Evolutionary conservation across 1,140 invertebrate species (phyloP).

Genomic region (Euwallacea similis): DNA sequence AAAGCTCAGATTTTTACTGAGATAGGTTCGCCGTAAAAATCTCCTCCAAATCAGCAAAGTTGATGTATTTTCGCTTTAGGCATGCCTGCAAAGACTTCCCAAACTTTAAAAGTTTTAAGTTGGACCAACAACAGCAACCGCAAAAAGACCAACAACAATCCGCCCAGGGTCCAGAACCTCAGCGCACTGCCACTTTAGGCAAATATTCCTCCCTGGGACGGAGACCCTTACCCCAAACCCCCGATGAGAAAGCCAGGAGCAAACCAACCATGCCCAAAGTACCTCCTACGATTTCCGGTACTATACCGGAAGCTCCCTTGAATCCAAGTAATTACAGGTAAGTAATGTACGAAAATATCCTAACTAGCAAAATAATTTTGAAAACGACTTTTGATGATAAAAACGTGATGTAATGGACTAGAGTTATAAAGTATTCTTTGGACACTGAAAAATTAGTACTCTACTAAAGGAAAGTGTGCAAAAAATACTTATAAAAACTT

Average conservation of each 20-base stretch:
- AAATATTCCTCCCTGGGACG: conserved; percentile 53
- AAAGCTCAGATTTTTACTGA: conserved; percentile 93
- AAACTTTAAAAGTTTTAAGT: conserved; percentile 55
- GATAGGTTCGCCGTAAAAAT: conserved; percentile 56
- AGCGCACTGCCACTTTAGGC: conserved; percentile 51
- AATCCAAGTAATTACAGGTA: conserved; percentile 51
- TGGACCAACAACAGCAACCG: conserved; percentile 50
- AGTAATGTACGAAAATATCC: background rate
- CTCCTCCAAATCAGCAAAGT: conserved; percentile 2
- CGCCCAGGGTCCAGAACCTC: conserved; percentile 29
- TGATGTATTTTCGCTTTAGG: conserved; percentile 37
- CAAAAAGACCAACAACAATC: conserved; percentile 42
- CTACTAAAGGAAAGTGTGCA: no score
- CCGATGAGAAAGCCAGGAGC: conserved; percentile 52
- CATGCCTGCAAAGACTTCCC: conserved; percentile 56
- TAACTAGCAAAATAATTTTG: no score
- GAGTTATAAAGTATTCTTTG: no score
- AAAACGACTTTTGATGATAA: no score
- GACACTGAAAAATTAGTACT: no score
- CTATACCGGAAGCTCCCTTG: conserved; percentile 48
- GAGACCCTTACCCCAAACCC: conserved; percentile 53
- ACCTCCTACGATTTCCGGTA: conserved; percentile 48
- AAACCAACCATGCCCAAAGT: conserved; percentile 51
- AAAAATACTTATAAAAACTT: no score
- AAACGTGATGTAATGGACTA: no score